Conservation (phyloP, 1,140 invertebrate species). For the Hydropsyche tenuis region DNA sequence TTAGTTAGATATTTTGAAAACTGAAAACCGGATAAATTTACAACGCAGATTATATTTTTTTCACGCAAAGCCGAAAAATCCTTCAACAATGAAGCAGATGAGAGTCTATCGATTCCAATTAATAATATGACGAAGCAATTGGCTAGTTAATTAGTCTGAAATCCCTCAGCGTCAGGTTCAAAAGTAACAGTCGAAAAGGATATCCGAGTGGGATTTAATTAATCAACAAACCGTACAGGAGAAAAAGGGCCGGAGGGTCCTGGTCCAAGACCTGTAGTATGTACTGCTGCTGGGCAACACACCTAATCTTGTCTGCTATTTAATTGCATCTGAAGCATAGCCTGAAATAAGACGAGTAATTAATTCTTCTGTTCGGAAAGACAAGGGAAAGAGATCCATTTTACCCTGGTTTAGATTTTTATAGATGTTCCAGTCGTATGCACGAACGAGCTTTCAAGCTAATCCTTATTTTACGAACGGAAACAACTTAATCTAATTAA, state of each 20-base stretch:
- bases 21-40: no score
- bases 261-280: not conserved
- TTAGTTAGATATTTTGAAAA: no score
- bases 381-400: not conserved
- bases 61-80: no score
- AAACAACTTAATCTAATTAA: no score
- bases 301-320: not conserved
- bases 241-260: not conserved
- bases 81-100: no score
- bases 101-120: not conserved
- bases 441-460: not conserved
- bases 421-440: not conserved
- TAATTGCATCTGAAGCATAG: slow-evolving; percentile 7
- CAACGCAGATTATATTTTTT: no score
- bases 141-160: not conserved
- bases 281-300: not conserved
- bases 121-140: slow-evolving; percentile 12
- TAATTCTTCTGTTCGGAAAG: slow-evolving; percentile 14
- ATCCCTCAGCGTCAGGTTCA: slow-evolving; percentile 7
- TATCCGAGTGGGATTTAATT: slow-evolving; percentile 11
- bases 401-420: not conserved
- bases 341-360: slow-evolving; percentile 22
- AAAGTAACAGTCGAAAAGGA: slow-evolving; percentile 18
- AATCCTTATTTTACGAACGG: no score
- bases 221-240: slow-evolving; percentile 1